These are phyloP conservation scores for Pangasius mekongensis DNA, from an alignment of 2,797 vertebrate genomes.

Conservation along the genomic window DNA sequence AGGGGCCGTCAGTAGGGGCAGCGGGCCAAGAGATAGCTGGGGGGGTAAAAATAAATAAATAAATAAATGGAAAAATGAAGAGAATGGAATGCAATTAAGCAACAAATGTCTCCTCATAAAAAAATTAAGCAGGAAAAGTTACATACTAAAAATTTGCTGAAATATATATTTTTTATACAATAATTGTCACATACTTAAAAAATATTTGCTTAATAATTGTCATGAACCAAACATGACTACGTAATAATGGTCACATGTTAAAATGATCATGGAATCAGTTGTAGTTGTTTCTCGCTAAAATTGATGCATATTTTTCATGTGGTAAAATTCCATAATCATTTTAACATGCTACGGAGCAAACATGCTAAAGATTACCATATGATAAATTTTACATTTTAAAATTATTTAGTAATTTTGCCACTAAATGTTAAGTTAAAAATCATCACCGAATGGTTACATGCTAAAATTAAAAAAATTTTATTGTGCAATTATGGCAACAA, in stretches of 20 bases:
- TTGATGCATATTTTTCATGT: too few species aligned
- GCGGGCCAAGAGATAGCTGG: constrained; percentile 60
- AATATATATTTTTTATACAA: too few species aligned
- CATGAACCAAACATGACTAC: not conserved
- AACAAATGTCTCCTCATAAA: not conserved
- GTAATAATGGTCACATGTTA: not conserved
- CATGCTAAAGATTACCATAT: not conserved
- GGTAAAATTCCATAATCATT: not conserved
- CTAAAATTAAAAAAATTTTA: not conserved
- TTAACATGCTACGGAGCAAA: not conserved
- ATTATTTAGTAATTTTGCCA: not conserved
- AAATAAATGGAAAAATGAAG: too few species aligned
- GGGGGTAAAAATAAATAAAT: too few species aligned
- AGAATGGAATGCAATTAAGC: not conserved
- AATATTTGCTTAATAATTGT: not conserved
- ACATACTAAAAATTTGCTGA: too few species aligned
- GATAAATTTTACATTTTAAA: not conserved
- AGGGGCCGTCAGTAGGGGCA: constrained; percentile 55
- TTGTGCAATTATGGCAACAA: not conserved
- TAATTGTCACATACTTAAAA: too few species aligned
- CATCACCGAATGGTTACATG: not conserved
- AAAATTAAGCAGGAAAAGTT: not conserved
- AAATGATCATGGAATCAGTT: too few species aligned
- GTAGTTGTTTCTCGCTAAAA: too few species aligned
- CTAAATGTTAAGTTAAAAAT: too few species aligned